These are phyloP conservation scores for Pitangus sulphuratus DNA, from an alignment of 2,797 vertebrate genomes.

Conservation along the genomic window DNA sequence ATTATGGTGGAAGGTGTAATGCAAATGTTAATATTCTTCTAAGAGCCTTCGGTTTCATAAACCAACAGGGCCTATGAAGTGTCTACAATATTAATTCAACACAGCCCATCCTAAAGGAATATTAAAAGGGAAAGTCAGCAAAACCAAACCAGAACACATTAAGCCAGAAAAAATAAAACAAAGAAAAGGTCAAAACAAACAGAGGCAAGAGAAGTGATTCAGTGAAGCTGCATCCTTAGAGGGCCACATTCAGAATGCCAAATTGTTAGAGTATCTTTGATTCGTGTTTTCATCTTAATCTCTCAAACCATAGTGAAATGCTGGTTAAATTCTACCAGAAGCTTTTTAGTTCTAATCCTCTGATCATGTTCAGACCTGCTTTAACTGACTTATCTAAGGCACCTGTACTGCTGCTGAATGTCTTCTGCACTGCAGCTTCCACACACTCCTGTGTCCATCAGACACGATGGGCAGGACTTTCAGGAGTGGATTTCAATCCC, in stretches of 20 bases:
- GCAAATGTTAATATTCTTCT: slow-evolving; percentile 8
- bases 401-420: neutral
- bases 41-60: neutral
- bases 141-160: neutral
- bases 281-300: neutral
- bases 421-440: neutral
- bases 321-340: neutral
- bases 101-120: neutral
- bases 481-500: neutral
- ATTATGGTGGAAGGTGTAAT: neutral
- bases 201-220: neutral
- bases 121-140: neutral
- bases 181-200: neutral
- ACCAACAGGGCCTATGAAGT: neutral
- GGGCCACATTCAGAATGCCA: neutral
- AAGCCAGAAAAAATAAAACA: neutral
- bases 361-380: neutral
- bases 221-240: neutral
- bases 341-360: neutral
- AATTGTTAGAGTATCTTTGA: neutral
- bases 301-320: neutral
- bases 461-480: neutral
- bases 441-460: neutral
- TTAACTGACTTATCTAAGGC: neutral
- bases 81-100: neutral